Evolutionary conservation across 1,140 invertebrate species (phyloP).

Genomic region (Drosophila sproati): DNA sequence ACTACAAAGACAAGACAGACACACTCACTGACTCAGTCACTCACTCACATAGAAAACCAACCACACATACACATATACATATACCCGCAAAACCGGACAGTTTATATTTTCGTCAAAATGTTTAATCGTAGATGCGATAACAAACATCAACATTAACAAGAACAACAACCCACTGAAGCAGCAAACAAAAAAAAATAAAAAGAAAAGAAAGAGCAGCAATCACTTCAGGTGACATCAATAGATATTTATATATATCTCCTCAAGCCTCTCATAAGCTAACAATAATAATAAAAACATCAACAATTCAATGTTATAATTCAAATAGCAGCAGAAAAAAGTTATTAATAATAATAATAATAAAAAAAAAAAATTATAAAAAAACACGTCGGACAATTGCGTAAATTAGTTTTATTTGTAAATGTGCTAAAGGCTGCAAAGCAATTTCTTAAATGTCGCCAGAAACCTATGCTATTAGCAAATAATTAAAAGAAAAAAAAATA

Average conservation of each 20-base stretch:
- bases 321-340: constrained; percentile 66
- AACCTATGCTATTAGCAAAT: constrained; percentile 1
- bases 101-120: constrained; percentile 50
- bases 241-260: constrained; percentile 41
- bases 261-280: constrained; percentile 71
- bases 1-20: background rate
- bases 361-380: constrained; percentile 37
- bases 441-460: constrained; percentile 5
- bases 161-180: constrained; percentile 31
- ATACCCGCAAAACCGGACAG: constrained; percentile 44
- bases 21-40: constrained; percentile 20
- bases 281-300: constrained; percentile 47
- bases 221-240: constrained; percentile 23
- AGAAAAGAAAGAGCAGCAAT: background rate
- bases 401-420: constrained; percentile 40
- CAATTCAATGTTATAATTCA: constrained; percentile 68
- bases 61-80: constrained; percentile 37
- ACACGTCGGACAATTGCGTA: constrained; percentile 14
- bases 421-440: background rate
- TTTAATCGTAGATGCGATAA: constrained; percentile 43
- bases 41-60: constrained; percentile 27
- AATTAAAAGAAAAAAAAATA: constrained; percentile 43
- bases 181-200: constrained; percentile 8
- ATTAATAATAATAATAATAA: constrained; percentile 53
- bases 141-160: constrained; percentile 28